Base-by-base conservation (phyloP, 2,113 vertebrate species). In the Nannobrachium achirus region DNA sequence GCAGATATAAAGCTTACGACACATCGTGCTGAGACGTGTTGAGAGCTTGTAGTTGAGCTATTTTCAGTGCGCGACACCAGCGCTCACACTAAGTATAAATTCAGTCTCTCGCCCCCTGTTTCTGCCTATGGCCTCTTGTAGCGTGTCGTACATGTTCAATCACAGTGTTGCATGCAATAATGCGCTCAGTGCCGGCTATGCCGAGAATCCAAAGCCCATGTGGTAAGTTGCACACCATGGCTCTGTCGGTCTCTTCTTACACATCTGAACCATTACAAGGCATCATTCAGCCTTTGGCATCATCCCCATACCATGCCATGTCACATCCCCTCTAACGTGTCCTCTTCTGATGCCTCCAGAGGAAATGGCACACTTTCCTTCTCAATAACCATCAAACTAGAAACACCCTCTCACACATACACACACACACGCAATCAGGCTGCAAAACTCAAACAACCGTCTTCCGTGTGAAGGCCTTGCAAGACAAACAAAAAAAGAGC, bases 131-230 rank as follows among this genome's bases (percentile, higher is more conserved):
- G 69, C 66, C 71, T 75, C 45, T 76, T 71, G 63, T 59, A 64
- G 53, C 71, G 46, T 78, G 45, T 53, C 64, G 76, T 73, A 67
- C 40, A 60, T 59, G 52, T 56, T 72, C 56, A 79, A 68, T 76
- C 66, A 77, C 41, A 5, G n/a, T 9, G 50, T 68, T 72, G 56
- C 79, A 64, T 73, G 67, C 61, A 68, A 66, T 41, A 46, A 66
- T 61, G 70, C 46, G 67, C 71, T 69, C 50, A 40, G 56, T 66
- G 55, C 61, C 69, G 15, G 16, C 62, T 66, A 49, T 15, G 13
- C 56, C 16, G 60, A 71, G 75, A 67, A 33, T 33, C 60, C 56
- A 0, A 10, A 66, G 63, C 65, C 70, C 56, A 79, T 72, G 63
- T 78, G 44, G 73, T 66, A 14, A 78, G 70, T 79, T 64, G 74